Evolutionary conservation across 2,888 invertebrate genomes (phyloP).

Genomic region (Chalcis sispes): DNA sequence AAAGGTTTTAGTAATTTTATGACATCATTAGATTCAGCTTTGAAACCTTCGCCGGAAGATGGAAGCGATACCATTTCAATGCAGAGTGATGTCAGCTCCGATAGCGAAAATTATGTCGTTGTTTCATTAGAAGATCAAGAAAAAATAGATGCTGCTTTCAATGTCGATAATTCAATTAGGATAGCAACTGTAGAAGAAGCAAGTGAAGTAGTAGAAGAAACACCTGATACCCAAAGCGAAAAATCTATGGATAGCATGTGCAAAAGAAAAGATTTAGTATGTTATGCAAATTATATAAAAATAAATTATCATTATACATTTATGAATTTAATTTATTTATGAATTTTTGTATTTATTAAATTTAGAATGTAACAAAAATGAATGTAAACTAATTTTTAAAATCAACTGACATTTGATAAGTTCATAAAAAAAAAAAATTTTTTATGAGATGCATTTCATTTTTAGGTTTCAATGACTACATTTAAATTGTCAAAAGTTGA

Average conservation of each 20-base stretch:
- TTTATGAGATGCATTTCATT: too few relatives aligned
- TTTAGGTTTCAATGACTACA: slow-evolving; percentile 78
- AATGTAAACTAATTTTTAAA: too few relatives aligned
- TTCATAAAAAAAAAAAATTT: too few relatives aligned
- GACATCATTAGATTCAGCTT: slow-evolving; percentile 89
- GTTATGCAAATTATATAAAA: slow-evolving; percentile 57
- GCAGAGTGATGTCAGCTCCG: slow-evolving; percentile 90
- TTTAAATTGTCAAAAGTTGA: slow-evolving; percentile 87
- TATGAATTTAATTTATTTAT: slow-evolving; percentile 39
- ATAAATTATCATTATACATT: slow-evolving; percentile 26
- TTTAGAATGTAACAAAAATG: too few relatives aligned
- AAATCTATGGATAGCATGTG: slow-evolving; percentile 89
- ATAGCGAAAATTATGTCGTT: slow-evolving; percentile 91
- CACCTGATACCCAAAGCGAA: slow-evolving; percentile 88
- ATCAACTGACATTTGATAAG: too few relatives aligned
- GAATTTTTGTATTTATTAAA: slow-evolving; percentile 53
- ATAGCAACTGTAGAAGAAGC: slow-evolving; percentile 84
- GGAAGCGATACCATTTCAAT: slow-evolving; percentile 86
- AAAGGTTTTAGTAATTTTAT: slow-evolving; percentile 90
- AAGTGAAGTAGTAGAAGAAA: slow-evolving; percentile 89
- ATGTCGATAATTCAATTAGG: slow-evolving; percentile 68
- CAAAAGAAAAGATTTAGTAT: slow-evolving; percentile 86
- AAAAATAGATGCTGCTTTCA: slow-evolving; percentile 79
- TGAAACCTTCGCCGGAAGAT: slow-evolving; percentile 84
- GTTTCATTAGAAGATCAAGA: slow-evolving; percentile 81